These are phyloP conservation scores for Hyles euphorbiae DNA, from an alignment of 1,140 invertebrate genomes.

Conservation along the genomic window DNA sequence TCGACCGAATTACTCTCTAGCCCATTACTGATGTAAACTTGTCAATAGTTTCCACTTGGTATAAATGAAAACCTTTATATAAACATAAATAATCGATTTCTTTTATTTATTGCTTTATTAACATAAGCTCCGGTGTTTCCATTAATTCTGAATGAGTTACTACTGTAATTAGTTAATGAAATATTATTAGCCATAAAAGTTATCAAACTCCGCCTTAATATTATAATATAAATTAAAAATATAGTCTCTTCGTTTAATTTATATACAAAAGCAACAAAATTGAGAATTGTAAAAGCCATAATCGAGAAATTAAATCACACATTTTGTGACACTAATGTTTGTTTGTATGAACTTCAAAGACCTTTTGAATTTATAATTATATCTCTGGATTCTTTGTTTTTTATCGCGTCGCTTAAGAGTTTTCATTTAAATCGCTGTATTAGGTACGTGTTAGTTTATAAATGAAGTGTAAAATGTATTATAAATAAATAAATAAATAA, in stretches of 20 bases:
- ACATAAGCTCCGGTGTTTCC: neutral
- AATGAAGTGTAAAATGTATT: too few relatives aligned
- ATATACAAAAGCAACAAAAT: conserved; percentile 25
- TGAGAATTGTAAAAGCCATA: conserved; percentile 24
- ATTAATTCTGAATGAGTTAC: conserved; percentile 2
- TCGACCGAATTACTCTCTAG: too few relatives aligned
- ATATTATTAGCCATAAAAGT: conserved; percentile 25
- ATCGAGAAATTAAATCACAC: conserved; percentile 38
- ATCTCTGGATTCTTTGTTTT: conserved; percentile 1
- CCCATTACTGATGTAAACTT: too few relatives aligned
- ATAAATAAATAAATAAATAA: too few relatives aligned
- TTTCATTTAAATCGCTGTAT: too few relatives aligned
- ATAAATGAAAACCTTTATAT: neutral
- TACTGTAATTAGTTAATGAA: conserved; percentile 18
- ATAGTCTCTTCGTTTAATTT: conserved; percentile 28
- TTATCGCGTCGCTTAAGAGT: neutral
- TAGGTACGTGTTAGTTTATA: too few relatives aligned
- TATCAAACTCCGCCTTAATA: conserved; percentile 21
- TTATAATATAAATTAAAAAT: conserved; percentile 29
- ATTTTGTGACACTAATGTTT: conserved; percentile 26
- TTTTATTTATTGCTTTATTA: conserved; percentile 6
- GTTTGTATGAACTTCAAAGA: conserved; percentile 21
- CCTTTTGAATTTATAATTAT: conserved; percentile 14
- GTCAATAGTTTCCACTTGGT: neutral
- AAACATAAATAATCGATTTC: too few relatives aligned